Base-by-base conservation (phyloP, 1,140 invertebrate species). In the Ostrea denselamellosa region DNA sequence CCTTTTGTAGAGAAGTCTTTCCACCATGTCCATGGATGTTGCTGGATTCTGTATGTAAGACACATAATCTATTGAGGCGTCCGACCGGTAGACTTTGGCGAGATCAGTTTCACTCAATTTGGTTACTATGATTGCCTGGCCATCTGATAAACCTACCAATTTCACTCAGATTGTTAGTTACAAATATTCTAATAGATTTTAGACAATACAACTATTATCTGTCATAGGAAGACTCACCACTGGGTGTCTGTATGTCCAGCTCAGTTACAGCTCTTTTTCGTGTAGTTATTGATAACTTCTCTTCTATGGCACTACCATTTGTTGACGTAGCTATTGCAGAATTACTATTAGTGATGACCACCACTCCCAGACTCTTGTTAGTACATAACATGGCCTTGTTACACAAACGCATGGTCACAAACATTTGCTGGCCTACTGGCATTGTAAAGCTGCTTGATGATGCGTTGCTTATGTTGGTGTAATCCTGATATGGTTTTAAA, bases 371-470 rank as follows among this genome's bases (percentile, higher is more conserved):
- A 77, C 85, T 65, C 56, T 88, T 89, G 83, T 85, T 85, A 17
- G 85, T 85, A 87, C 90, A 90, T n/a, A 83, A 28, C 52, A 87
- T 83, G 0, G 89, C 90, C 53, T 90, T 87, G 53, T 90, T 90
- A 87, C 90, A 91, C 2, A 87, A 65, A 19, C 83, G 68, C n/a
- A 89, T 81, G 8, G 65, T 87, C 25, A 86, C 34, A 58, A 91
- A 91, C 62, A 90, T 9, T 8, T 86, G 87, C 28, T 88, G 22
- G 8, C 87, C 87, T 17, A 89, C 89, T 54, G 89, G 89, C 87
- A 91, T 91, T n/a, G 65, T 81, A 68, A 88, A 90, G 54, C 83
- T 86, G 17, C 77, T 81, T 0, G 82, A 62, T 10, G 25, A 53
- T 19, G 62, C 17, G 22, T 22, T 83, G 34, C 25, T 65, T 9